Evolutionary conservation across 2,888 invertebrate species (phyloP).

Genomic region (Gandaritis pyraliata): DNA sequence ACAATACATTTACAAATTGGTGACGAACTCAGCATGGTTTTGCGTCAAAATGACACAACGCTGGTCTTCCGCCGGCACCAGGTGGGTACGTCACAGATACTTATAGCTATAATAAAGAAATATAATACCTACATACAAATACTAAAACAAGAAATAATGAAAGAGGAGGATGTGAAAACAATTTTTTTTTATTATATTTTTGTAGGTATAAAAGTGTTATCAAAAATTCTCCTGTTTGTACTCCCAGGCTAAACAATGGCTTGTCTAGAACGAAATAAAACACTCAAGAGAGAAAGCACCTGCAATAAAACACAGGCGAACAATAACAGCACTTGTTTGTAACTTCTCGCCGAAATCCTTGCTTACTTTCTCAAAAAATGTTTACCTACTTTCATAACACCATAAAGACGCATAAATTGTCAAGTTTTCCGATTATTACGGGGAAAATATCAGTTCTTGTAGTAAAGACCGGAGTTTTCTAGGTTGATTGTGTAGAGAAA

Average conservation of each 20-base stretch:
- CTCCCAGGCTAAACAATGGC: not conserved
- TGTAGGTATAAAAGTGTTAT: too few species aligned
- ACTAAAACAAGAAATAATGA: too few species aligned
- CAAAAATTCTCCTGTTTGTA: too few species aligned
- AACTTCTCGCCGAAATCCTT: slow-evolving; percentile 22
- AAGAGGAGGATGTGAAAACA: too few species aligned
- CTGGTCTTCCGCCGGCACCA: too few species aligned
- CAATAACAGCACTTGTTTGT: slow-evolving; percentile 28
- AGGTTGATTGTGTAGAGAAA: not conserved
- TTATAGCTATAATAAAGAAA: too few species aligned
- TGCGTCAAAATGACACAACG: too few species aligned
- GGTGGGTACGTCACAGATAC: too few species aligned
- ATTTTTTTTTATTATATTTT: too few species aligned
- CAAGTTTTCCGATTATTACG: slow-evolving; percentile 20
- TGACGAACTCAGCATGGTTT: too few species aligned
- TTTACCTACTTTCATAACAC: slow-evolving; percentile 25
- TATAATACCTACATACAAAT: too few species aligned
- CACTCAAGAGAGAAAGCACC: slow-evolving; percentile 24
- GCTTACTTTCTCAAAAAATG: slow-evolving; percentile 26
- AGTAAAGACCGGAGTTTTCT: not conserved
- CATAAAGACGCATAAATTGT: slow-evolving; percentile 24
- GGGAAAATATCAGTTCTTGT: slow-evolving; percentile 1
- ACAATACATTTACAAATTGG: too few species aligned
- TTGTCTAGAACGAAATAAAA: slow-evolving; percentile 24
- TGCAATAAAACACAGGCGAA: slow-evolving; percentile 23